Evolutionary conservation across 2,888 invertebrate genomes (phyloP), one percentile per base, ranked within the genome.

Genomic region (Plemyria rubiginata): DNA sequence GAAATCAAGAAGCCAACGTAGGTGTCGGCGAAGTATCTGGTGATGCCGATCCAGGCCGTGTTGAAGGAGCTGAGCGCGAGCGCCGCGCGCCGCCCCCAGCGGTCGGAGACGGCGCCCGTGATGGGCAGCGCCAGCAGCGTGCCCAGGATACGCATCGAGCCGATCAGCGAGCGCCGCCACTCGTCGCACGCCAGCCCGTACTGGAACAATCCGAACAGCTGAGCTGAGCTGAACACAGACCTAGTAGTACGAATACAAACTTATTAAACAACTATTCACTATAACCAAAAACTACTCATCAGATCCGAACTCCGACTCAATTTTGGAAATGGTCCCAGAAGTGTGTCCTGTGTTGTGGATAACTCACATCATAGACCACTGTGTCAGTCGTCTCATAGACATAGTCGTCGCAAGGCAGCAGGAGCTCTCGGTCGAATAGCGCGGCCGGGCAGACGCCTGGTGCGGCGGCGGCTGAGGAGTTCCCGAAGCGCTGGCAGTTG

Each of bases 141-240:
- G 28, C 96, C 96, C 40, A 95, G 72, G 52, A 95, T 96, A 64
- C 96, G 94, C 12, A 95, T 85, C 0, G 96, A 95, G 0, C 96
- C 96, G 45, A 96, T 95, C 66, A 96, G 77, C 0, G 96, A 93
- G 36, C 96, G 88, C 67, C 95, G 95, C 96, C 96, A 96, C 90
- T 90, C 93, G 40, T 94, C 93, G 70, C 96, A 96, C 0, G 94
- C 94, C n/a, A 96, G 78, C 50, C 84, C 86, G 76, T 93, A 95
- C 95, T 96, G 80, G 7, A 79, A 22, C 1, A 49, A 11, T n/a
- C n/a, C n/a, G n/a, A n/a, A n/a, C n/a, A n/a, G n/a, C n/a, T n/a
- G n/a, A n/a, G n/a, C n/a, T n/a, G n/a, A n/a, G n/a, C n/a, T n/a
- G n/a, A n/a, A n/a, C n/a, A n/a, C n/a, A n/a, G n/a, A n/a, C n/a